These are phyloP conservation scores for Gopherus flavomarginatus DNA, from an alignment of 2,113 vertebrate genomes.

Conservation along the genomic window DNA sequence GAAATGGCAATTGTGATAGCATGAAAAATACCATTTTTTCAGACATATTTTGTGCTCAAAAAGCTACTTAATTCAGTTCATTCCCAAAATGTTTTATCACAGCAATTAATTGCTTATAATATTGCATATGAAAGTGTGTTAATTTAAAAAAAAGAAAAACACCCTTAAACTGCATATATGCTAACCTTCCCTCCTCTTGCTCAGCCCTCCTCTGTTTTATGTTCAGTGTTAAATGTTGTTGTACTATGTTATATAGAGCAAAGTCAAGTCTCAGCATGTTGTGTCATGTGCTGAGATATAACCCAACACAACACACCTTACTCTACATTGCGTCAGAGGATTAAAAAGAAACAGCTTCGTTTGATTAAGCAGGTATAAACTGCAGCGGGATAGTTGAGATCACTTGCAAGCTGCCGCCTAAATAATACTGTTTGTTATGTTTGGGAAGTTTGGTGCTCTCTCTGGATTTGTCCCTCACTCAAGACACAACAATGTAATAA, in stretches of 20 bases:
- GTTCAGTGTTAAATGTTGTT: background rate
- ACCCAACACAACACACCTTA: background rate
- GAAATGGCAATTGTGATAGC: background rate
- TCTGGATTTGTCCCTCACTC: background rate
- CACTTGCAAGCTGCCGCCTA: background rate
- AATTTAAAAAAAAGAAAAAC: background rate
- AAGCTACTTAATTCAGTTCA: background rate
- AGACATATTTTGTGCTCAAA: background rate
- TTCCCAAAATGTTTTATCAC: background rate
- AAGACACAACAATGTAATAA: background rate
- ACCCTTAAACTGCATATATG: background rate
- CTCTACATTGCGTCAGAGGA: background rate
- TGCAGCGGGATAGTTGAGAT: rapidly evolving
- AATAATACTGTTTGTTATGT: background rate
- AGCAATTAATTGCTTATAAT: background rate
- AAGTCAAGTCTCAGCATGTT: background rate
- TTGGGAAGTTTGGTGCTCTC: background rate
- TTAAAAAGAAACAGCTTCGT: background rate
- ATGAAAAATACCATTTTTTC: background rate
- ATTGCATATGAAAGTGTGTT: background rate
- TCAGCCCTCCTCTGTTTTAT: rapidly evolving
- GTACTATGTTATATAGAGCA: background rate
- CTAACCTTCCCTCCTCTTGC: background rate
- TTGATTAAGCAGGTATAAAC: background rate
- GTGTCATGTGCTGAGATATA: background rate